These are phyloP conservation scores for Solenopsis invicta DNA, from an alignment of 1,140 invertebrate species.

Conservation along the genomic window DNA sequence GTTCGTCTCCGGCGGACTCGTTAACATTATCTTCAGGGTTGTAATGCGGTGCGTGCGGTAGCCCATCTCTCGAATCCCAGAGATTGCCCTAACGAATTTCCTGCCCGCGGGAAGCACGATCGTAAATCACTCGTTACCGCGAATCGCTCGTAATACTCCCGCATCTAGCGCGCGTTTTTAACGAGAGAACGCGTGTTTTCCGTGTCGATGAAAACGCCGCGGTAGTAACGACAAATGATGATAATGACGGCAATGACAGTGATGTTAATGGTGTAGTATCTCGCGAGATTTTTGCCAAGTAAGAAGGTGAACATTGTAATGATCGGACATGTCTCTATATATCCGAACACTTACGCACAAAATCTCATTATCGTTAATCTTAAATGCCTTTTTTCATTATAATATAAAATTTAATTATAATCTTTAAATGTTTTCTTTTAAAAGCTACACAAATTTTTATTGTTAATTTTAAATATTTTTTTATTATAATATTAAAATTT, in stretches of 20 bases:
- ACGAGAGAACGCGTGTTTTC: conserved; percentile 66
- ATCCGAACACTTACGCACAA: too few species aligned
- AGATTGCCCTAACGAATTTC: conserved; percentile 81
- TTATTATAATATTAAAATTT: too few species aligned
- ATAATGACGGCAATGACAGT: background rate
- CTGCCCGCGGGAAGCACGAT: conserved; percentile 76
- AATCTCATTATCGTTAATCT: too few species aligned
- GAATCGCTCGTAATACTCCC: conserved; percentile 71
- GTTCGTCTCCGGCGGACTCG: conserved; percentile 72
- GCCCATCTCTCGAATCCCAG: conserved; percentile 77
- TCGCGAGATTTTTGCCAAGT: background rate
- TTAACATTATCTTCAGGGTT: conserved; percentile 77
- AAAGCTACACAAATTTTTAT: too few species aligned
- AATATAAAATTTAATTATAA: too few species aligned
- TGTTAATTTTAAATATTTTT: too few species aligned
- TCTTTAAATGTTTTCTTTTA: too few species aligned
- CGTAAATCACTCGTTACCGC: conserved; percentile 77
- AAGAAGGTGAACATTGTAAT: too few species aligned
- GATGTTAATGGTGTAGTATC: conserved; percentile 9
- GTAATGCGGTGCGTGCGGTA: conserved; percentile 74
- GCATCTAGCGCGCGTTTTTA: conserved; percentile 73
- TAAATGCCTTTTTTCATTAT: too few species aligned
- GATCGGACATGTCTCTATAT: too few species aligned
- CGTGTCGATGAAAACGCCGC: conserved; percentile 62
- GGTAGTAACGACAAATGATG: conserved; percentile 17